These are phyloP conservation scores for Enteromius trimaculatus DNA, from an alignment of 2,797 vertebrate species.

Conservation along the genomic window DNA sequence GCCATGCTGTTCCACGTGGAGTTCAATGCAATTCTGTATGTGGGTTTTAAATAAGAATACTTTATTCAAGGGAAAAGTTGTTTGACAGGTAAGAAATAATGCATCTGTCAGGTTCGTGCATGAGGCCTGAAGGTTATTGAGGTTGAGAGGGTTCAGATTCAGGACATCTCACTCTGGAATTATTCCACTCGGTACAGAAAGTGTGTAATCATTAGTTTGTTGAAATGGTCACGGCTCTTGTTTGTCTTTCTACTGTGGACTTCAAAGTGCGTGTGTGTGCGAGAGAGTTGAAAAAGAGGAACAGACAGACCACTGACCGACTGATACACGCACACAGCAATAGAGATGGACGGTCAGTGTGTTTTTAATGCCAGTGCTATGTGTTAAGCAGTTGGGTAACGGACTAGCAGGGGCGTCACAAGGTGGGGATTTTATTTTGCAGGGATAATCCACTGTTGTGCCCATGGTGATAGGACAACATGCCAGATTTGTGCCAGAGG, in stretches of 20 bases:
- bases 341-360: neutral
- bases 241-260: conserved; percentile 47
- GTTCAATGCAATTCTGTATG: neutral
- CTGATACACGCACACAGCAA: neutral
- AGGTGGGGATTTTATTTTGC: conserved; percentile 50
- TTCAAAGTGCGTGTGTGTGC: conserved; percentile 22
- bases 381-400: conserved; percentile 48
- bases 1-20: conserved; percentile 17
- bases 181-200: conserved; percentile 23
- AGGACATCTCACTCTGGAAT: neutral
- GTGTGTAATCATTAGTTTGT: conserved; percentile 44
- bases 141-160: conserved; percentile 33
- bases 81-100: neutral
- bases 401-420: conserved; percentile 39
- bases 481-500: conserved; percentile 25
- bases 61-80: neutral
- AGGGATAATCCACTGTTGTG: conserved; percentile 43
- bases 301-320: conserved; percentile 38
- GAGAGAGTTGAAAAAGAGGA: conserved; percentile 47
- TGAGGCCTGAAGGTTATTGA: conserved; percentile 31
- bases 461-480: conserved; percentile 39
- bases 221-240: conserved; percentile 27
- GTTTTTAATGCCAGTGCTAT: conserved; percentile 22
- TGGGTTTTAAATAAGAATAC: neutral
- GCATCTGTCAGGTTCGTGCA: neutral